phyloP scores from a whole-genome alignment of 2,797 vertebrate genomes.

The Liasis olivaceus region DNA sequence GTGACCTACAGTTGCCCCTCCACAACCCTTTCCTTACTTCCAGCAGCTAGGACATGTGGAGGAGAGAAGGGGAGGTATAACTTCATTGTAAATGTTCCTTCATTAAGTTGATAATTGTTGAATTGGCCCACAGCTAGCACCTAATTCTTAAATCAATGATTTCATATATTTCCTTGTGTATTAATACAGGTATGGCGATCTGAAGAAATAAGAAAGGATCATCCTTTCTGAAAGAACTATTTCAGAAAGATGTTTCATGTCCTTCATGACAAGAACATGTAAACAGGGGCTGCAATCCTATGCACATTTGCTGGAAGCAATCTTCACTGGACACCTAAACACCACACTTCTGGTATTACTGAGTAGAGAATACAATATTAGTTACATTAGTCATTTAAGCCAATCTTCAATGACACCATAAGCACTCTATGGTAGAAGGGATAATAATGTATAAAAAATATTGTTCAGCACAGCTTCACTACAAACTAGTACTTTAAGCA shows the following conservation, averaged over 20 bases:
- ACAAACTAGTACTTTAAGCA: neutral
- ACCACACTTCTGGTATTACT: neutral
- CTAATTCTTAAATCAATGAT: slow-evolving; percentile 37
- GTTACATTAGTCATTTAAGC: slow-evolving; percentile 26
- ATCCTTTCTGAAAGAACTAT: neutral
- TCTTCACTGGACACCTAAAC: neutral
- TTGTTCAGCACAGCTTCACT: slow-evolving; percentile 47
- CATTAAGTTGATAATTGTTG: neutral
- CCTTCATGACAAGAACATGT: slow-evolving; percentile 33
- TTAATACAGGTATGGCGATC: slow-evolving; percentile 18
- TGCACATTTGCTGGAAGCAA: neutral
- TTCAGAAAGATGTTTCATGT: slow-evolving; percentile 28
- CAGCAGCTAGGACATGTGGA: neutral
- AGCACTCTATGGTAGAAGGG: slow-evolving; percentile 12
- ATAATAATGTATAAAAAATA: slow-evolving; percentile 48
- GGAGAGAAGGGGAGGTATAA: neutral
- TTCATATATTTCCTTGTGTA: slow-evolving; percentile 13
- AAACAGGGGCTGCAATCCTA: slow-evolving; percentile 6
- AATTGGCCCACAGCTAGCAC: slow-evolving; percentile 27
- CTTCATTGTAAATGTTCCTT: neutral
- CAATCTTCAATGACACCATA: slow-evolving; percentile 50
- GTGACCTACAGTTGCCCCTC: neutral
- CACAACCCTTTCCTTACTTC: neutral
- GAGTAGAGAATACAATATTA: neutral
- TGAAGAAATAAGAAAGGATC: slow-evolving; percentile 30